Conservation (phyloP, 2,113 vertebrate species). For the Cariama cristata region DNA sequence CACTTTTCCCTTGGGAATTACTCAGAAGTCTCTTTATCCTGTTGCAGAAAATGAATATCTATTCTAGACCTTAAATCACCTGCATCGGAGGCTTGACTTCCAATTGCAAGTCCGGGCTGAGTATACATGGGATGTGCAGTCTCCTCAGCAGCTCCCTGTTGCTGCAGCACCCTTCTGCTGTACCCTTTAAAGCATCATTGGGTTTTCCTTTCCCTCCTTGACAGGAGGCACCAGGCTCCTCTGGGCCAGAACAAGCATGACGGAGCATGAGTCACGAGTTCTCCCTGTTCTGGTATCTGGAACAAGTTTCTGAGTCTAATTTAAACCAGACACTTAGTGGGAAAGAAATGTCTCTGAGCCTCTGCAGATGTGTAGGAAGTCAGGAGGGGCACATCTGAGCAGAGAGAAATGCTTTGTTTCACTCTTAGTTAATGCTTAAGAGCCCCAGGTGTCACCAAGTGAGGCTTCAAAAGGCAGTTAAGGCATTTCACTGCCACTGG, state of each 20-base stretch:
- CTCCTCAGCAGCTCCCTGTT: not conserved
- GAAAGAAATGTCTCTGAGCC: conserved; percentile 13
- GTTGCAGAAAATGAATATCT: not conserved
- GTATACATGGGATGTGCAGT: accelerated
- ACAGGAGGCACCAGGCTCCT: not conserved
- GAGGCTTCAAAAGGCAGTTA: not conserved
- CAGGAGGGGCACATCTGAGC: not conserved
- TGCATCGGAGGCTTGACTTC: not conserved
- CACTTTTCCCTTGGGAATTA: not conserved
- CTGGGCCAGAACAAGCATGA: not conserved
- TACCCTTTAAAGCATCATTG: not conserved
- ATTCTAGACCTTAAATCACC: not conserved
- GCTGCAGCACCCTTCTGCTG: not conserved
- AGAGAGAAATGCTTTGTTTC: not conserved
- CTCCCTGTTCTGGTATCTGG: not conserved
- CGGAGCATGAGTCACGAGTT: not conserved
- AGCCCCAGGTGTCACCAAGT: not conserved
- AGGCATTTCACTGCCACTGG: not conserved
- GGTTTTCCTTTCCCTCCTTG: not conserved
- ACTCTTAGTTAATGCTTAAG: not conserved
- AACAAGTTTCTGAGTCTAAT: conserved; percentile 4
- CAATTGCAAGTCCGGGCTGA: not conserved
- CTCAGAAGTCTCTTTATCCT: not conserved
- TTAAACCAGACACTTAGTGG: not conserved
- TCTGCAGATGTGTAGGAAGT: not conserved